phyloP scores from a whole-genome alignment of 2,113 vertebrate genomes.

The Sylvia atricapilla region DNA sequence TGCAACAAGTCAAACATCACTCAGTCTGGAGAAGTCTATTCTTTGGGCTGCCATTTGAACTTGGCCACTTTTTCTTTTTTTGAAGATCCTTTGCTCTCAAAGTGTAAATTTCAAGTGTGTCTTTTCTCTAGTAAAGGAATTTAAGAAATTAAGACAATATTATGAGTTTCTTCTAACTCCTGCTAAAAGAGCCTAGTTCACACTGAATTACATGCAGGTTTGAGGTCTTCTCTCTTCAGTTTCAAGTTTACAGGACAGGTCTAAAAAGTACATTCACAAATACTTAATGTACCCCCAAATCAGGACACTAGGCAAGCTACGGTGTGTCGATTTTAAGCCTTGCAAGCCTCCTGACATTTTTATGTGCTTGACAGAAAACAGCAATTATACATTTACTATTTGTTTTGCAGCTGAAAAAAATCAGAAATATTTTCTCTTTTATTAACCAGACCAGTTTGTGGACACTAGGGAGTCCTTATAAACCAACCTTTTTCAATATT shows the following conservation, averaged over 20 bases:
- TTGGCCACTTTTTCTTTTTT: not conserved
- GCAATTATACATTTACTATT: slow-evolving; percentile 3
- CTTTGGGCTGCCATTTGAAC: not conserved
- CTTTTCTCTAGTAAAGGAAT: not conserved
- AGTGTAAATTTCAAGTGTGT: not conserved
- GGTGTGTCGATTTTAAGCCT: not conserved
- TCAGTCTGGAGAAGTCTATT: not conserved
- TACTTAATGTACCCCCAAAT: not conserved
- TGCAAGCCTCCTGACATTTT: not conserved
- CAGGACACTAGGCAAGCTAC: not conserved
- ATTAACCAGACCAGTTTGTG: slow-evolving; percentile 19
- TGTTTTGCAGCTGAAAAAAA: slow-evolving; percentile 11
- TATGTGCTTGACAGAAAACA: slow-evolving; percentile 11
- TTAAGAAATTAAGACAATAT: not conserved
- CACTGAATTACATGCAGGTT: not conserved
- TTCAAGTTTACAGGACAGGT: not conserved
- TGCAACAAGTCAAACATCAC: not conserved
- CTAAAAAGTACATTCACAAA: not conserved
- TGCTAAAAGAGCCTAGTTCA: not conserved
- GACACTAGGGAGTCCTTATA: slow-evolving; percentile 33
- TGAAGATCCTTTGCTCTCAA: not conserved
- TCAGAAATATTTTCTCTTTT: slow-evolving; percentile 5
- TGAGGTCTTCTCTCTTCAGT: not conserved
- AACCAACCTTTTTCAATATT: slow-evolving; percentile 37
- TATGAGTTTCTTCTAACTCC: not conserved